Percentiles rank a stretch among this genome's conserved stretches.
phyloP scores from a whole-genome alignment of 37 sponge, comb jelly and placozoan species.

The Cladorhizidae sp. region DNA sequence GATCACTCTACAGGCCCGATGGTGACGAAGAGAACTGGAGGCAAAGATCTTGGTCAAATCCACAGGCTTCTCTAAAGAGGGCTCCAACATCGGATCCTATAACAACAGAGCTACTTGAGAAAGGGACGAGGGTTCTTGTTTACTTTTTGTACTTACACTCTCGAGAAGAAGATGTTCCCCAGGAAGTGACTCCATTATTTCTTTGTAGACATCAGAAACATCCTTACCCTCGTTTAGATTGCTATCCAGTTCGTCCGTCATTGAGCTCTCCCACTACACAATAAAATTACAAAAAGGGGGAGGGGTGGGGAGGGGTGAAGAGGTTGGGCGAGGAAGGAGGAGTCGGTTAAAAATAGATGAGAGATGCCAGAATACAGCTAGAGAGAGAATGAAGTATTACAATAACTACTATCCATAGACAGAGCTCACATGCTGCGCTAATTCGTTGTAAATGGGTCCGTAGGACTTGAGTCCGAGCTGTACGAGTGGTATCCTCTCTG shows the following conservation, averaged over 20 bases:
- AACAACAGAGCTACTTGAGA: not conserved
- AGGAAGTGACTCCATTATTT: constrained; percentile 65
- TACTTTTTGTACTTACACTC: constrained; percentile 41
- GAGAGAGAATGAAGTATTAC: too few relatives aligned
- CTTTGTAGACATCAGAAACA: constrained; percentile 65
- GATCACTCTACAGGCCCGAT: constrained; percentile 49
- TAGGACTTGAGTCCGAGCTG: constrained; percentile 53
- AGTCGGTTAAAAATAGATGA: not conserved
- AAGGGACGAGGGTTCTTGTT: too few relatives aligned
- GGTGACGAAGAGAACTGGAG: constrained; percentile 60
- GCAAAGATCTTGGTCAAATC: constrained; percentile 51
- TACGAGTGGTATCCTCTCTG: constrained; percentile 64
- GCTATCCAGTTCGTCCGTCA: constrained; percentile 68
- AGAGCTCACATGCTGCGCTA: constrained; percentile 64
- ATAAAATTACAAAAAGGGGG: not conserved
- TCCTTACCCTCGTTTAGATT: constrained; percentile 67
- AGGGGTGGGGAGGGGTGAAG: not conserved
- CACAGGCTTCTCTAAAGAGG: constrained; percentile 29
- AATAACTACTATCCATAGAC: too few relatives aligned
- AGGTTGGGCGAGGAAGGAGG: constrained; percentile 1
- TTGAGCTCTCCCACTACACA: constrained; percentile 7
- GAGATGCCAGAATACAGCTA: not conserved
- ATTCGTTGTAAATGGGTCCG: constrained; percentile 70
- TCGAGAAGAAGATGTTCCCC: constrained; percentile 64
- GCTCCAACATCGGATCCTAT: constrained; percentile 54